Conservation (phyloP, 2,797 vertebrate species). For the Sebastes baramenuke region DNA sequence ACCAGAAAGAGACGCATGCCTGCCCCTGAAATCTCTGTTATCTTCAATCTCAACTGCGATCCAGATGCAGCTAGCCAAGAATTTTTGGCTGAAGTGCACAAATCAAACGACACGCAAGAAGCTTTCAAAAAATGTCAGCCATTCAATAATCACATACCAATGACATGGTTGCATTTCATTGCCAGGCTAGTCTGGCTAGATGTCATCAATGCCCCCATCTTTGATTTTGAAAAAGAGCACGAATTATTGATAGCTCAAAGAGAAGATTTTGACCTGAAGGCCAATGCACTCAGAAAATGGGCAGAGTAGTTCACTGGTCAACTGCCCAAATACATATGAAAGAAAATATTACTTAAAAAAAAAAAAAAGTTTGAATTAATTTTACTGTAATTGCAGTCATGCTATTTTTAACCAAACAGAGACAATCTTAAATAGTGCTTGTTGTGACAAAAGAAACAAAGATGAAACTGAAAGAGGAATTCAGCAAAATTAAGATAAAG, state of each 20-base stretch:
- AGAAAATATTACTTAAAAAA: background rate
- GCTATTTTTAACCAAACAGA: too few species aligned
- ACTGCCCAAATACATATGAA: background rate
- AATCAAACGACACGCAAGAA: constrained; percentile 1
- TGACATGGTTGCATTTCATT: background rate
- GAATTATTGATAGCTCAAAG: background rate
- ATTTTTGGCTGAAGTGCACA: constrained; percentile 4
- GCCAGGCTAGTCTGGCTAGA: background rate
- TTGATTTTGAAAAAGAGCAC: background rate
- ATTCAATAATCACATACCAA: accelerated
- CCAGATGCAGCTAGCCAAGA: background rate
- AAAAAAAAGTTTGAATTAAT: too few species aligned
- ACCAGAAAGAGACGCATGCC: background rate
- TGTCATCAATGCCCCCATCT: accelerated
- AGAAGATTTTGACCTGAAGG: constrained; percentile 33
- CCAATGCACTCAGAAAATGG: constrained; percentile 1
- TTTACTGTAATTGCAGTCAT: too few species aligned
- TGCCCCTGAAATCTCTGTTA: background rate
- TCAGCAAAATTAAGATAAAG: too few species aligned
- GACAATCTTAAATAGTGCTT: too few species aligned
- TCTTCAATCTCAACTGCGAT: constrained; percentile 28
- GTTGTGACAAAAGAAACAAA: too few species aligned
- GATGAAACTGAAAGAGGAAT: too few species aligned
- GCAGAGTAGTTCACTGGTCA: background rate
- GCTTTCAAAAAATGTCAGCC: background rate